Base-by-base conservation (phyloP, 1,140 invertebrate genomes). In the Nymphalis io region DNA sequence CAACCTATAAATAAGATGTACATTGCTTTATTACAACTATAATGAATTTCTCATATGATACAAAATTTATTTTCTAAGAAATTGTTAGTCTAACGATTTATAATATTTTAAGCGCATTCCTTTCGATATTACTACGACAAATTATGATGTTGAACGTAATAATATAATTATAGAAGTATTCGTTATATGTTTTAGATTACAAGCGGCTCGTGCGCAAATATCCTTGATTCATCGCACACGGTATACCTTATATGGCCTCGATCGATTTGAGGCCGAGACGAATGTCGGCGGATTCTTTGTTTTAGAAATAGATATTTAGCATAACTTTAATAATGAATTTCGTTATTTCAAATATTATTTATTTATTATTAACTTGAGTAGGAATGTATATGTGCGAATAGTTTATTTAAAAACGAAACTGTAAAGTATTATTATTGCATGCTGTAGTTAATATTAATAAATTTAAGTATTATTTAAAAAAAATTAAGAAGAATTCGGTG, bases 161-260 rank as follows among this genome's bases (percentile, higher is more conserved):
- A 51, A 51, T 18, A 51, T 51, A 51, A 51, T 51, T 51, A 51
- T 13, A 51, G n/a, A 20, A 51, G 18, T 51, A 51, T 12, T 16
- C 44, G n/a, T 46, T 20, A 51, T 18, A 18, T 18, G 18, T 51
- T 11, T 51, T 51, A 12, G 46, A 51, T 51, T 51, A 21, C 46
- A 51, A 12, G 16, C 58, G 66, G 59, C 57, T 59, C 66, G 58
- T 68, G 66, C 59, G 58, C 58, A 68, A n/a, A 55, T 61, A 61
- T 61, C 66, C 66, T 68, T 68, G 66, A 61, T 68, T 38, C 27
- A 33, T 55, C 39, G 21, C 57, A 4, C 42, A 48, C 63, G 27
- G 57, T n/a, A 39, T 67, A 60, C 65, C 65, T 59, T 48, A 67
- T 67, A 67, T 59, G 42, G 65, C 57, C 65, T 60, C 57, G 42